phyloP scores from a whole-genome alignment of 2,113 vertebrate species.

The Hyperopisus bebe region DNA sequence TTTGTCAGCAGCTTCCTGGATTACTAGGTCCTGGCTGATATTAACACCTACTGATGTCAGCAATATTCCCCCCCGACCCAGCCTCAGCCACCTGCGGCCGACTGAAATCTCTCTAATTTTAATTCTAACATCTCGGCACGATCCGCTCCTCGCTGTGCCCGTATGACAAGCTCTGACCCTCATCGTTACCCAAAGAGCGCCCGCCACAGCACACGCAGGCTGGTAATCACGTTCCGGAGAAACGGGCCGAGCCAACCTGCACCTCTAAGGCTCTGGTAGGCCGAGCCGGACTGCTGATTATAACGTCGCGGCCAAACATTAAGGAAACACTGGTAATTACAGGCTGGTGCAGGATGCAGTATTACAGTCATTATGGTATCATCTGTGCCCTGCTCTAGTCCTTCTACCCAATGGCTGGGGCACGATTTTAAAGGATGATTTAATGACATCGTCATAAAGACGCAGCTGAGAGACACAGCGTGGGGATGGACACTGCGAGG shows the following conservation, averaged over 20 bases:
- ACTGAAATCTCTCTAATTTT: background rate
- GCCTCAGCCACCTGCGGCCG: background rate
- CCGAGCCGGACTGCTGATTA: background rate
- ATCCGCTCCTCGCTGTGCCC: background rate
- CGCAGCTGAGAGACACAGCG: background rate
- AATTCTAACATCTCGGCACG: background rate
- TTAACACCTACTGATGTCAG: background rate
- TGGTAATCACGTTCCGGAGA: background rate
- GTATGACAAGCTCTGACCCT: background rate
- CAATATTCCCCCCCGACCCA: background rate
- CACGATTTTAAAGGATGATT: background rate
- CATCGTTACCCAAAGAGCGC: background rate
- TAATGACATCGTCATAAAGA: background rate
- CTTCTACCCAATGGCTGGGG: background rate
- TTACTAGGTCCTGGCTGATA: background rate
- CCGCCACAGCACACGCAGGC: background rate
- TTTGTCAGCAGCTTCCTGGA: slow-evolving; percentile 23
- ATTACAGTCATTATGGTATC: background rate
- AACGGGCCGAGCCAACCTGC: background rate
- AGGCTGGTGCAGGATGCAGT: no score
- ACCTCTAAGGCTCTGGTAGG: background rate
- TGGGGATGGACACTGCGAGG: background rate
- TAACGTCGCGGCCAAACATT: background rate
- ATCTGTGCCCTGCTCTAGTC: background rate
- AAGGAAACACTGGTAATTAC: background rate